Evolutionary conservation across 2,888 invertebrate genomes (phyloP).

Genomic region (Agrochola circellaris): DNA sequence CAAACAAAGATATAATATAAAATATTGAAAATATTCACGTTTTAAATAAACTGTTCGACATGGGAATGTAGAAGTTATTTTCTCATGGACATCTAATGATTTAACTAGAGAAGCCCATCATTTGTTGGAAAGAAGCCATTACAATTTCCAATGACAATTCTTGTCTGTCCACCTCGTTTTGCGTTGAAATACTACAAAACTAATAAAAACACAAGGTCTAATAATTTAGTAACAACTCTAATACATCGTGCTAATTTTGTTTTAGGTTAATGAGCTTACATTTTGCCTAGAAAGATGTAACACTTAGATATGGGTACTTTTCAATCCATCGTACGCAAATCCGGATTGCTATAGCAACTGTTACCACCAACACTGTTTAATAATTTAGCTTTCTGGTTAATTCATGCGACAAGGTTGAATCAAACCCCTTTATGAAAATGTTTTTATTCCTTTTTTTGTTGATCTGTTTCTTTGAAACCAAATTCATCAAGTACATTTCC

Average conservation of each 20-base stretch:
- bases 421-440: not conserved
- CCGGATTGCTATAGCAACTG: constrained; percentile 33
- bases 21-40: constrained; percentile 1
- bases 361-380: constrained; percentile 24
- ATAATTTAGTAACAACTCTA: not conserved
- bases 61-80: constrained; percentile 40
- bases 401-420: constrained; percentile 1
- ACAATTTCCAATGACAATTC: constrained; percentile 33
- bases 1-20: not conserved
- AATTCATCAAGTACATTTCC: not conserved
- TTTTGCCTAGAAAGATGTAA: constrained; percentile 14
- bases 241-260: not conserved
- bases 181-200: constrained; percentile 15
- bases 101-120: constrained; percentile 39
- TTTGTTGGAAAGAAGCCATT: constrained; percentile 54
- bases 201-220: not conserved
- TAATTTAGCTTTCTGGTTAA: constrained; percentile 26
- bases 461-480: constrained; percentile 11
- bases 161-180: constrained; percentile 14
- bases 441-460: not conserved
- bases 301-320: constrained; percentile 21
- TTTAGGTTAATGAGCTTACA: not conserved
- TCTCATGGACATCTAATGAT: constrained; percentile 45
- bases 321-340: constrained; percentile 26
- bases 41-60: constrained; percentile 20